Evolutionary conservation across 1,140 invertebrate species (phyloP), one percentile per base, ranked within the genome.

Genomic region (Euura lappo): DNA sequence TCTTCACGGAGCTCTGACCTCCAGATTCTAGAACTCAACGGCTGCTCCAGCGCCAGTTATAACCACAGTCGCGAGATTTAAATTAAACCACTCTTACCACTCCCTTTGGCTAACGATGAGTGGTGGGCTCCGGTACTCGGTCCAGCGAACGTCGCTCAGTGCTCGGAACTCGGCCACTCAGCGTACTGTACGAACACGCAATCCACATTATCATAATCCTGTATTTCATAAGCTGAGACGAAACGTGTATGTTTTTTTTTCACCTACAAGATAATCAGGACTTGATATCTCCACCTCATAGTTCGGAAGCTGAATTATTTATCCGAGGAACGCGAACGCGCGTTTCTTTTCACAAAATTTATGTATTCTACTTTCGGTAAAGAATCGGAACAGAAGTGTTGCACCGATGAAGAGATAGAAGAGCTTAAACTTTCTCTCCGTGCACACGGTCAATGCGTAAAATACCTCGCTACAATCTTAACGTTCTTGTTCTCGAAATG

Each of bases 141-240:
- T 68, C 44, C 42, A 4, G 44, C 28, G 11, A 68, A 68, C 28
- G 66, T 10, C 7, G 44, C 66, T 7, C 28, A 28, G 28, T 28
- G 28, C 28, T 28, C 28, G 28, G 28, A 28, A 28, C 28, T 28
- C 28, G 28, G 28, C 28, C 28, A 28, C 28, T 28, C 28, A 28
- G 28, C 28, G 28, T 28, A 28, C 28, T 0, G 28, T 28, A 28
- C 8, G 28, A 68, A 68, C 66, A 68, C 66, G 66, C 66, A 68
- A 68, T 68, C 66, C 42, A 44, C 66, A 68, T 68, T 68, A 68
- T 68, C 66, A 44, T 68, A 68, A 68, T 68, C 44, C 44, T 68
- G 13, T 68, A 60, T 60, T 60, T 60, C 51, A 60, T 60, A 60
- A 60, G 3, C 51, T 60, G 51, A 60, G 51, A 60, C 51, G 51